phyloP scores from a whole-genome alignment of 2,113 vertebrate genomes.

The Bagarius yarrelli region DNA sequence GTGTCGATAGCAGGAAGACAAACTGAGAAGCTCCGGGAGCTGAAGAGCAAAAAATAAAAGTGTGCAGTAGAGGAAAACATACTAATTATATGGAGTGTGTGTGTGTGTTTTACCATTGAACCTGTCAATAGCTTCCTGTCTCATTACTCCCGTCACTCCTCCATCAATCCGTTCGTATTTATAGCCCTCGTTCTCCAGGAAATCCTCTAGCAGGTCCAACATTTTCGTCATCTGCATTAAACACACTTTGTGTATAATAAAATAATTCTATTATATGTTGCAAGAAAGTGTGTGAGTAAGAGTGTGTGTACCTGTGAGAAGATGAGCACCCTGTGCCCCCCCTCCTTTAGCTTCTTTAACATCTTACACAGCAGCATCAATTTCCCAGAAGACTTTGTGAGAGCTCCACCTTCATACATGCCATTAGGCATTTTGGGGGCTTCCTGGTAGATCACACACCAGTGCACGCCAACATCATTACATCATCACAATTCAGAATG shows the following conservation, averaged over 20 bases:
- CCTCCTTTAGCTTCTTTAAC: constrained; percentile 92
- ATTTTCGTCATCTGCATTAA: constrained; percentile 91
- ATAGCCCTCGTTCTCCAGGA: constrained; percentile 94
- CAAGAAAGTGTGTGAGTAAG: constrained; percentile 12
- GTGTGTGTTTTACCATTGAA: constrained; percentile 83
- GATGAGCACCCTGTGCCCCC: constrained; percentile 92
- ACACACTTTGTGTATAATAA: not conserved
- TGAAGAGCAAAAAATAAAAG: constrained; percentile 4
- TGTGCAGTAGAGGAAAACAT: not conserved
- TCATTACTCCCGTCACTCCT: constrained; percentile 92
- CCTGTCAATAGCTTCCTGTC: constrained; percentile 95
- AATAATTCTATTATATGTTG: not conserved
- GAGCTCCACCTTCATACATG: constrained; percentile 92
- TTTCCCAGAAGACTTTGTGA: constrained; percentile 92
- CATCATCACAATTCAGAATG: not conserved
- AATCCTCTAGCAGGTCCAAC: constrained; percentile 94
- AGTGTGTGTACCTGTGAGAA: constrained; percentile 85
- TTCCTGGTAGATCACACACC: constrained; percentile 72
- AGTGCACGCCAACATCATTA: not conserved
- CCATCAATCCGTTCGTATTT: constrained; percentile 97
- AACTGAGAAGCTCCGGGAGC: constrained; percentile 96
- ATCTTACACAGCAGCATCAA: constrained; percentile 90
- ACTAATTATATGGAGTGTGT: not conserved
- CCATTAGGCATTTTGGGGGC: constrained; percentile 97
- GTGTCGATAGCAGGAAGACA: constrained; percentile 94